Evolutionary conservation across 2,888 invertebrate species (phyloP), one percentile per base, ranked within the genome.

Genomic region (Acleris literana): DNA sequence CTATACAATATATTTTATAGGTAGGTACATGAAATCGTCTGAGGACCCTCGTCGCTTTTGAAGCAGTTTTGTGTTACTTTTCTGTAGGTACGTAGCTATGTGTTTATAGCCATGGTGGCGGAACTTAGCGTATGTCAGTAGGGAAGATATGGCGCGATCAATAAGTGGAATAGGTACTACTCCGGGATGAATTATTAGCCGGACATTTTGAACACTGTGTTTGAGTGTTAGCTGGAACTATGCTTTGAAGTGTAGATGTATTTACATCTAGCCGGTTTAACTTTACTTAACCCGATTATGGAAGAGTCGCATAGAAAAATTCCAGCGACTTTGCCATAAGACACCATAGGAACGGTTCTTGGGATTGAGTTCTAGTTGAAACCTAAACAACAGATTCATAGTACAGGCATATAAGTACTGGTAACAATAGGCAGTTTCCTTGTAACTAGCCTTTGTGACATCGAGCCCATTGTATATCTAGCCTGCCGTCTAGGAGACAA

Each of bases 381-480:
- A 79, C 69, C 75, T 76, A 85, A 88, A 88, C 85, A 87, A 78
- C 78, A 79, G 81, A 83, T 86, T 84, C 79, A 83, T 77, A 76
- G 78, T 76, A 76, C 80, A 76, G 5, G 79, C 83, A 84, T 85
- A 84, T 39, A 39, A 86, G 81, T 82, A 82, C 76, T 83, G 81
- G 76, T 77, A 85, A 91, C 91, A 91, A 92, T 90, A 81, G 90
- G 79, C 80, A 75, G 79, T 91, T 90, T 88, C 81, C 84, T 78
- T 77, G 81, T 87, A 88, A 89, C 83, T 84, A 77, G 85, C 87
- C 88, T 87, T 90, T 90, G 90, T 90, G 81, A 83, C 81, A 84
- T 81, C 78, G 82, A 81, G 77, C 76, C 76, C 64, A 46, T 59
- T 49, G 55, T 60, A 59, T 48, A 43, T 3, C 58, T 59, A 29